A percentile compares a stretch with the other conserved stretches of the same genome.
Conservation (phyloP, 2,113 vertebrate genomes). For the Paramisgurnus dabryanus region DNA sequence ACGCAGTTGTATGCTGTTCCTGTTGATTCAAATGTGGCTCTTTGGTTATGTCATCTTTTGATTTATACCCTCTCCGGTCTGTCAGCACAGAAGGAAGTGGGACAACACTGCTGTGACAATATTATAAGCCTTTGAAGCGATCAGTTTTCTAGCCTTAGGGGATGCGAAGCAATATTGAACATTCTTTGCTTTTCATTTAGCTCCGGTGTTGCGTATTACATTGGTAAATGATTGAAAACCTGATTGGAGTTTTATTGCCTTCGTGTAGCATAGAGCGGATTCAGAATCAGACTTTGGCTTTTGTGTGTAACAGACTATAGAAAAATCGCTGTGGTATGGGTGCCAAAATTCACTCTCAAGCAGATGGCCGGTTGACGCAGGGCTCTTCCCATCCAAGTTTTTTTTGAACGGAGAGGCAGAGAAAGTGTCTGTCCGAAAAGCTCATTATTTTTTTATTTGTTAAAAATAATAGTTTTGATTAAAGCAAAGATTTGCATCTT, state of each 20-base stretch:
- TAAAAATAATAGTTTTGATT: background rate
- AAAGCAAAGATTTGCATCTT: background rate
- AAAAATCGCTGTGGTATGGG: slow-evolving; percentile 44
- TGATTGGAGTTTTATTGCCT: slow-evolving; percentile 30
- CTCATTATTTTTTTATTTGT: background rate
- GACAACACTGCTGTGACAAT: slow-evolving; percentile 25
- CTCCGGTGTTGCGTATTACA: slow-evolving; percentile 9
- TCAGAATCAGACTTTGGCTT: slow-evolving; percentile 8
- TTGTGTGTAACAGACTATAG: slow-evolving; percentile 18
- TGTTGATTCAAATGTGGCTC: background rate
- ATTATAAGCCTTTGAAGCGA: slow-evolving; percentile 26
- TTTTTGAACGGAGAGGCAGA: background rate
- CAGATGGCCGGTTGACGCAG: slow-evolving; percentile 75
- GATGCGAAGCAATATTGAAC: slow-evolving; percentile 29
- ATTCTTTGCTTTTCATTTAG: slow-evolving; percentile 41
- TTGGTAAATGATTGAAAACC: slow-evolving; percentile 38
- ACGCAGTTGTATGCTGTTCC: too few relatives aligned
- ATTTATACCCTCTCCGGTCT: slow-evolving; percentile 1
- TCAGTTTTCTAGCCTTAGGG: slow-evolving; percentile 31
- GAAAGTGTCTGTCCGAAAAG: background rate
- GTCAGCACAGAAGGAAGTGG: slow-evolving; percentile 22
- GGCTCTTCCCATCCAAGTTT: slow-evolving; percentile 60
- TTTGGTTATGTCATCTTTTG: background rate
- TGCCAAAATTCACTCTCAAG: slow-evolving; percentile 45
- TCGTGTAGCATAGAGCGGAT: background rate